These are phyloP conservation scores for Ammodytes dubius DNA, from an alignment of 2,113 vertebrate genomes.

Conservation along the genomic window DNA sequence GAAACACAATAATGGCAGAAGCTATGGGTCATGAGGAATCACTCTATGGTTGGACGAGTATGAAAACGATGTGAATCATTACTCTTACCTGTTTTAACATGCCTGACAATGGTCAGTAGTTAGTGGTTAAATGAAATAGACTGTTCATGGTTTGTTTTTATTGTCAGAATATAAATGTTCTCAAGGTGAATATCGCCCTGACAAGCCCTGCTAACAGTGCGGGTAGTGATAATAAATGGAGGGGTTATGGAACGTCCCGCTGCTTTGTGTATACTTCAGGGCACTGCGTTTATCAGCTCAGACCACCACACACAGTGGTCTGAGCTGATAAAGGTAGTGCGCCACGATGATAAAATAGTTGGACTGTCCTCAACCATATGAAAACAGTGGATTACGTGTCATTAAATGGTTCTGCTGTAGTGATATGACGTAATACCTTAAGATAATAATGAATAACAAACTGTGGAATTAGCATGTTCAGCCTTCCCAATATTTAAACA, in stretches of 20 bases:
- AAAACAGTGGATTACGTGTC: neutral
- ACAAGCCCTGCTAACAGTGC: neutral
- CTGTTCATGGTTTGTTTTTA: neutral
- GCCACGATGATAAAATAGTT: neutral
- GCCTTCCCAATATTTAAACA: neutral
- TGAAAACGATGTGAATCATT: no score
- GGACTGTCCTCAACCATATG: neutral
- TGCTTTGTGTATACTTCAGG: no score
- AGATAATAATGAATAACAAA: no score
- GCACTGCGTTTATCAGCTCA: conserved; percentile 40
- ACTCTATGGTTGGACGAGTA: no score
- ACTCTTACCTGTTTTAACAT: no score
- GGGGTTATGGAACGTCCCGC: neutral
- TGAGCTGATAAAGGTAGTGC: conserved; percentile 41
- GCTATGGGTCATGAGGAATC: no score
- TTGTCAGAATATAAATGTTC: neutral
- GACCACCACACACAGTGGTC: conserved; percentile 20
- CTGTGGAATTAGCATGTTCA: neutral
- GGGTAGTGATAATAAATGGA: conserved; percentile 51
- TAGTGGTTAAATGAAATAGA: neutral
- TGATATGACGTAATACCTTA: no score
- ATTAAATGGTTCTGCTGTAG: neutral
- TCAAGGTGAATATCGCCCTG: neutral
- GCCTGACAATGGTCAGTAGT: neutral
- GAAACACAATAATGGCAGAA: no score